Evolutionary conservation across 2,888 invertebrate species (phyloP).

Genomic region (Hirtodrosophila duncani): DNA sequence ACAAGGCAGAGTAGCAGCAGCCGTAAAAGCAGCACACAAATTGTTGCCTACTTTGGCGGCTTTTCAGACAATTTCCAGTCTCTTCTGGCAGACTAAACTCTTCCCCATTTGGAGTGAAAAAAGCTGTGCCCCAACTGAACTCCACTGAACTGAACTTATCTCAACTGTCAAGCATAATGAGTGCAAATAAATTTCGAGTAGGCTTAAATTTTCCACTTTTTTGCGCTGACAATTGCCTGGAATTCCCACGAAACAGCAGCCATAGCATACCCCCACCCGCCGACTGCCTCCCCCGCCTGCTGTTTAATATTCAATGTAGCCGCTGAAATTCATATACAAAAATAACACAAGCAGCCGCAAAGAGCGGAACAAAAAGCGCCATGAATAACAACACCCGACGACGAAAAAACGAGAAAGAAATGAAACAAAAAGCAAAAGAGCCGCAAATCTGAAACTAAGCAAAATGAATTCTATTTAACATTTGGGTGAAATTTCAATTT

Average conservation of each 20-base stretch:
- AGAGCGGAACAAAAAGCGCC: conserved; percentile 38
- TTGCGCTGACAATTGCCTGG: conserved; percentile 39
- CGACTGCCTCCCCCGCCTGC: conserved; percentile 21
- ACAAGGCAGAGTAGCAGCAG: too few species aligned
- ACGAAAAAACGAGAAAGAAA: neutral
- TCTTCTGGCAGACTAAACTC: too few species aligned
- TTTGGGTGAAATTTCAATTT: conserved; percentile 54
- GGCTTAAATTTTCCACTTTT: conserved; percentile 61
- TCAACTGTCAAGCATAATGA: conserved; percentile 60
- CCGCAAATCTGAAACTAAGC: conserved; percentile 51
- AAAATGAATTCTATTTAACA: conserved; percentile 70
- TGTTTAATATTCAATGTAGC: conserved; percentile 14
- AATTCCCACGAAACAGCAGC: neutral
- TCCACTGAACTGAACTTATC: conserved; percentile 52
- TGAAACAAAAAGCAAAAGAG: conserved; percentile 26
- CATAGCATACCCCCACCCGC: too few species aligned
- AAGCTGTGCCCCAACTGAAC: neutral
- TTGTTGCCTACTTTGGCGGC: conserved; percentile 4
- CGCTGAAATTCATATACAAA: conserved; percentile 58
- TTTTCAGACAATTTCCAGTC: conserved; percentile 10
- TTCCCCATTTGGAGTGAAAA: neutral
- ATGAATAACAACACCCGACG: conserved; percentile 43
- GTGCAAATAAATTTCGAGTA: conserved; percentile 69
- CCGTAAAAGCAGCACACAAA: too few species aligned
- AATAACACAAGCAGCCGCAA: conserved; percentile 29